phyloP scores from a whole-genome alignment of 2,113 vertebrate genomes.

The Calidris pugnax region DNA sequence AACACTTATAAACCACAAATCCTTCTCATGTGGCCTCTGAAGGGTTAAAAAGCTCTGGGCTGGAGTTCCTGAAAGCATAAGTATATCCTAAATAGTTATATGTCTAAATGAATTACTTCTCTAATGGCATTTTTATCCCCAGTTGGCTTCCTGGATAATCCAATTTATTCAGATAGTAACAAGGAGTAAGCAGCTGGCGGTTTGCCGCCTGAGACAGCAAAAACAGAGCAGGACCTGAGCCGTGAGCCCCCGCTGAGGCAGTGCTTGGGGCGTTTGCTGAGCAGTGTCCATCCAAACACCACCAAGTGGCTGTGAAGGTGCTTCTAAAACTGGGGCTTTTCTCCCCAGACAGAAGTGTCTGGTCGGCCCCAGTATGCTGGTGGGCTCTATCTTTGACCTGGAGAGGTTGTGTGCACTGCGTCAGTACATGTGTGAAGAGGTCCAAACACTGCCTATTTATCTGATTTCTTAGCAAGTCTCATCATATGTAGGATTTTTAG shows the following conservation, averaged over 20 bases:
- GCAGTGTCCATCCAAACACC: neutral
- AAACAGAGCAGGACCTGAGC: neutral
- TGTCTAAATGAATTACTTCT: neutral
- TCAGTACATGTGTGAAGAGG: neutral
- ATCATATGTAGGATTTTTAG: neutral
- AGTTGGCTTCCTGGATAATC: neutral
- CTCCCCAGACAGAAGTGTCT: neutral
- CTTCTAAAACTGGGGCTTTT: neutral
- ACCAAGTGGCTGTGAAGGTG: neutral
- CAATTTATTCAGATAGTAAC: neutral
- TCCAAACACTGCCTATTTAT: neutral
- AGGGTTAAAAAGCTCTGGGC: neutral
- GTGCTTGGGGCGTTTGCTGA: accelerated
- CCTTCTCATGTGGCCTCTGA: neutral
- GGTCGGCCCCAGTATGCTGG: neutral
- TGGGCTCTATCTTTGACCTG: neutral
- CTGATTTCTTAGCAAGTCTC: neutral
- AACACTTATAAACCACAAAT: neutral
- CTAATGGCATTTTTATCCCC: neutral
- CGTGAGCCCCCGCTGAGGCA: accelerated
- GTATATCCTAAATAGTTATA: neutral
- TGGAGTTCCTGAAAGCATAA: neutral
- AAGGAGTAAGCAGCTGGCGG: neutral
- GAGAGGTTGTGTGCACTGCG: neutral
- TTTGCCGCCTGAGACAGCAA: neutral